phyloP scores from a whole-genome alignment of 92 coral and sea anemone species.

The Diadumene lineata region DNA sequence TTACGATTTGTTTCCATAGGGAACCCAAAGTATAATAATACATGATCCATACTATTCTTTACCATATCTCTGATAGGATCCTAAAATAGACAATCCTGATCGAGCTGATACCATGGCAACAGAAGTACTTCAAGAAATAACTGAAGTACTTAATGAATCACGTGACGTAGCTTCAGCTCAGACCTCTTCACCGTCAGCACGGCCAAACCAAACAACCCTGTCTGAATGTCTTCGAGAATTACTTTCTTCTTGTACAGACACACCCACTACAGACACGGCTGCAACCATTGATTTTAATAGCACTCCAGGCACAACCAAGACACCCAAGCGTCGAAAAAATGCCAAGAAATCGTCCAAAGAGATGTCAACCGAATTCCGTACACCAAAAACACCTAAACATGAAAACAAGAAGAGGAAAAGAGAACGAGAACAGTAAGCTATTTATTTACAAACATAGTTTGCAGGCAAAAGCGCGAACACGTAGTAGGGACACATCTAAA shows the following conservation, averaged over 20 bases:
- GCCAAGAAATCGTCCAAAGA: not conserved
- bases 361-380: not conserved
- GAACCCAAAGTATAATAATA: no score
- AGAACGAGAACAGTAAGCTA: slow-evolving; percentile 30
- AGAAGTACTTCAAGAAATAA: not conserved
- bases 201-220: not conserved
- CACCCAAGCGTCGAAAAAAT: not conserved
- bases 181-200: not conserved
- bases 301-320: not conserved
- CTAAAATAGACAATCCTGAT: not conserved
- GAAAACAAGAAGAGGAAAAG: slow-evolving; percentile 28
- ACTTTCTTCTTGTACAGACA: not conserved
- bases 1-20: no score
- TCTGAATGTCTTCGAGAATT: not conserved
- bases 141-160: not conserved
- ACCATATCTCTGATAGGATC: not conserved
- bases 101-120: not conserved
- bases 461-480: not conserved
- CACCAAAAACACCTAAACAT: slow-evolving; percentile 17
- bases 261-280: not conserved
- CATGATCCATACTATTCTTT: not conserved
- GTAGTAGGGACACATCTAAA: not conserved
- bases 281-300: not conserved
- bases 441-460: no score
- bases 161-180: not conserved